Percentiles rank a stretch among this genome's conserved stretches.
These are phyloP conservation scores for Galerucella calmariensis DNA, from an alignment of 2,888 invertebrate genomes.

Conservation along the genomic window DNA sequence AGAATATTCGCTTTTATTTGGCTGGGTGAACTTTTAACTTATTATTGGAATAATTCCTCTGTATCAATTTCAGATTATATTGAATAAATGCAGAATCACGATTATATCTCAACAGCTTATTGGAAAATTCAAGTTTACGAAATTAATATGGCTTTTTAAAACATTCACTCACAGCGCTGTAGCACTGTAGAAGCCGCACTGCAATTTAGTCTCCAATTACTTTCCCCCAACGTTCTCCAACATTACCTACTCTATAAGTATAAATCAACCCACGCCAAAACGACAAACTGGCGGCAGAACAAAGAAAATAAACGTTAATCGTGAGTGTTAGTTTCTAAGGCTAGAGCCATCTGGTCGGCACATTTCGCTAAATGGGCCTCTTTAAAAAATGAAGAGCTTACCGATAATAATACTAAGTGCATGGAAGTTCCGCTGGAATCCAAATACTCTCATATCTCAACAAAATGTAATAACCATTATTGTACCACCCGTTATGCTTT, in stretches of 20 bases:
- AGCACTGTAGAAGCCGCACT: background rate
- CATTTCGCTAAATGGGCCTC: conserved; percentile 50
- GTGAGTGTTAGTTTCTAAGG: conserved; percentile 25
- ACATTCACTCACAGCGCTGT: background rate
- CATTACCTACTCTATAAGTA: conserved; percentile 15
- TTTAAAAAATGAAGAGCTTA: conserved; percentile 57
- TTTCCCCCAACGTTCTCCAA: background rate
- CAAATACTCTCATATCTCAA: conserved; percentile 59
- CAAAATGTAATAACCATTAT: conserved; percentile 60
- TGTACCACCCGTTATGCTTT: conserved; percentile 53
- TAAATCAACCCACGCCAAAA: conserved; percentile 23
- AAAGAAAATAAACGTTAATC: conserved; percentile 33
- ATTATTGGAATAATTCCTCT: no score
- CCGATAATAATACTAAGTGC: conserved; percentile 61
- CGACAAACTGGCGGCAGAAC: conserved; percentile 23
- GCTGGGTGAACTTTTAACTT: no score
- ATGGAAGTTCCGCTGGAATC: conserved; percentile 54
- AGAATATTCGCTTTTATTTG: no score
- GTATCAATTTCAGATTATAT: no score
- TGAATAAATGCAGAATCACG: no score
- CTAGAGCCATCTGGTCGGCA: conserved; percentile 46
- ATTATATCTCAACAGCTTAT: no score
- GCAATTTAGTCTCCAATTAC: conserved; percentile 1
- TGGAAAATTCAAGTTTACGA: no score
- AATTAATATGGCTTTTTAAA: no score